Percentiles rank a stretch among this genome's conserved stretches.
Evolutionary conservation across 2,888 invertebrate genomes (phyloP).

Genomic region (Apamea anceps): DNA sequence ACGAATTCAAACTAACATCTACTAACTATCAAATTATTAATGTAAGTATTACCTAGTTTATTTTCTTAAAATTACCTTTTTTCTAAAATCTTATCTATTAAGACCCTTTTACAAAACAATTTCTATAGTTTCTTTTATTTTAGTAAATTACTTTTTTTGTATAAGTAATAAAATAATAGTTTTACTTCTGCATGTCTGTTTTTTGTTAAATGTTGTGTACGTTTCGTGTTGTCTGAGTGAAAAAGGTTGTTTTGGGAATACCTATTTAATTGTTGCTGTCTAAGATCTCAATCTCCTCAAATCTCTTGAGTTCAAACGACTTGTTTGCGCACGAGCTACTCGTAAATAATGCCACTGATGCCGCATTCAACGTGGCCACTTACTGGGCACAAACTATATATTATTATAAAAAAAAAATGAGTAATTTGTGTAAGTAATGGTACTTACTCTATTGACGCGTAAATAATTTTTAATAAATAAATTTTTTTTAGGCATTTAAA

Average conservation of each 20-base stretch:
- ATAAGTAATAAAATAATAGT: not conserved
- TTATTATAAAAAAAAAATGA: no score
- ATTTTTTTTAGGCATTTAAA: no score
- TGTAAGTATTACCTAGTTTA: not conserved
- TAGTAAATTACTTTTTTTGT: not conserved
- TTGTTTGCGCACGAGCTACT: no score
- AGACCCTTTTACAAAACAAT: not conserved
- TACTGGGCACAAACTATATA: no score
- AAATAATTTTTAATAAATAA: no score
- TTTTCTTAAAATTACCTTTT: not conserved
- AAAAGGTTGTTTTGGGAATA: not conserved
- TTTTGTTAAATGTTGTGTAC: conserved; percentile 11
- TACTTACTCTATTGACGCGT: no score
- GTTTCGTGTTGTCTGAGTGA: conserved; percentile 16
- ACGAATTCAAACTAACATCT: conserved; percentile 16
- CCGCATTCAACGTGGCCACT: no score
- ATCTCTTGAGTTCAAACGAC: not conserved
- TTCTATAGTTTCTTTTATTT: not conserved
- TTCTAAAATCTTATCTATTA: not conserved
- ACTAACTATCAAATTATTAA: conserved; percentile 6
- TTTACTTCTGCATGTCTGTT: not conserved
- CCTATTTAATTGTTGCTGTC: not conserved
- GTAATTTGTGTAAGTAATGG: no score
- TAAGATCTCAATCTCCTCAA: not conserved
- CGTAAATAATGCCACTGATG: no score